phyloP scores from a whole-genome alignment of 2,888 invertebrate genomes.

The Watsonalla binaria region DNA sequence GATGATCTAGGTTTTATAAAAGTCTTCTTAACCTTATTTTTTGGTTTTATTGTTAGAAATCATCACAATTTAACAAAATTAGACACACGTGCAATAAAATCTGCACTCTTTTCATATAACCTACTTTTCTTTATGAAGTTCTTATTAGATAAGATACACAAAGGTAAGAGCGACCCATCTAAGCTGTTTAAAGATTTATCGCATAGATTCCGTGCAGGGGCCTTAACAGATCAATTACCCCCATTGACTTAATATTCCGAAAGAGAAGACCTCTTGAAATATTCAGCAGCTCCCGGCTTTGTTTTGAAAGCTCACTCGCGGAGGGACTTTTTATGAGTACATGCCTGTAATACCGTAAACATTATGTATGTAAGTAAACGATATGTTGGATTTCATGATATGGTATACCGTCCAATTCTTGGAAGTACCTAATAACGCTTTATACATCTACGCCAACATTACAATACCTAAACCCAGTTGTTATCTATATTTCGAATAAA shows the following conservation, averaged over 20 bases:
- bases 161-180: conserved; percentile 19
- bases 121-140: neutral
- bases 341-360: conserved; percentile 69
- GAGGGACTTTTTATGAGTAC: conserved; percentile 65
- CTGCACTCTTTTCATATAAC: too few relatives aligned
- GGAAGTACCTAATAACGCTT: too few relatives aligned
- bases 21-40: too few relatives aligned
- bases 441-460: neutral
- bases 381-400: neutral
- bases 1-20: too few relatives aligned
- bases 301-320: conserved; percentile 68
- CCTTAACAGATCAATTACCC: conserved; percentile 75
- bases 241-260: conserved; percentile 76
- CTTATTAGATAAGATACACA: neutral
- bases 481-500: too few relatives aligned
- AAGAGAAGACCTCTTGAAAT: conserved; percentile 74
- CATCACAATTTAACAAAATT: too few relatives aligned
- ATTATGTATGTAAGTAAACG: conserved; percentile 39
- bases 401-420: neutral
- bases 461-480: neutral
- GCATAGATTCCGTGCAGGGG: conserved; percentile 45
- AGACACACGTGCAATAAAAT: too few relatives aligned
- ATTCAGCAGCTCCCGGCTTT: conserved; percentile 69
- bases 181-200: conserved; percentile 49
- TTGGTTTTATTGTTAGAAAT: too few relatives aligned